Conservation (phyloP, 2,797 vertebrate genomes). For the Danio choprae region DNA sequence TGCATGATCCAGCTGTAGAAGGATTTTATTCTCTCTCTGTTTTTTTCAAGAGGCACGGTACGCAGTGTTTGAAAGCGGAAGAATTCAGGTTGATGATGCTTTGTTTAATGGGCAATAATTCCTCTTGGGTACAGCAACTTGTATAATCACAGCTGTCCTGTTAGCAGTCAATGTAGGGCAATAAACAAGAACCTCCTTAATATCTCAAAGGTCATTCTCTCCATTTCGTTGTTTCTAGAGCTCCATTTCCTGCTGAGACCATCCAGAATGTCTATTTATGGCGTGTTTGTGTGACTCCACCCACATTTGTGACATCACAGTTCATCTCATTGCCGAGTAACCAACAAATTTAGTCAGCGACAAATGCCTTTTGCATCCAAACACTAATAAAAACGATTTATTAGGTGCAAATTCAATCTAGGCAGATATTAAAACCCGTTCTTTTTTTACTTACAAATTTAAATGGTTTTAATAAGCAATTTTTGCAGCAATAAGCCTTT, state of each 20-base stretch:
- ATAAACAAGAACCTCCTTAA: slow-evolving; percentile 78
- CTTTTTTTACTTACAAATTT: slow-evolving; percentile 11
- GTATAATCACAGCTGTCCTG: slow-evolving; percentile 81
- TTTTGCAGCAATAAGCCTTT: slow-evolving; percentile 40
- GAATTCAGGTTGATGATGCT: slow-evolving; percentile 74
- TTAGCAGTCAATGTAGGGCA: slow-evolving; percentile 80
- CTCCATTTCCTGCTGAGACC: slow-evolving; percentile 29
- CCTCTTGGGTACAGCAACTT: slow-evolving; percentile 76
- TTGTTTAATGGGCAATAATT: slow-evolving; percentile 82
- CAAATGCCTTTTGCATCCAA: background rate
- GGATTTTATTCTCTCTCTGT: slow-evolving; percentile 72
- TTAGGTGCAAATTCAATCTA: background rate
- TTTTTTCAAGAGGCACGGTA: slow-evolving; percentile 86
- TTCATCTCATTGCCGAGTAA: slow-evolving; percentile 28
- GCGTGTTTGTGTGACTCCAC: slow-evolving; percentile 39
- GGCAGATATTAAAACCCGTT: slow-evolving; percentile 1
- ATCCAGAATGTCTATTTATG: slow-evolving; percentile 21
- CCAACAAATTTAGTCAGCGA: background rate
- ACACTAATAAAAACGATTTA: background rate
- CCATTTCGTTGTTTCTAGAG: slow-evolving; percentile 69
- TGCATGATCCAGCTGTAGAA: slow-evolving; percentile 88
- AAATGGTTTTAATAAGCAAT: slow-evolving; percentile 27
- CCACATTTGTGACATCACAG: slow-evolving; percentile 43
- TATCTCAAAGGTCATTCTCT: slow-evolving; percentile 70
- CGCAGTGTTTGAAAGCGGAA: slow-evolving; percentile 75